A percentile compares a stretch with the other conserved stretches of the same genome.
Conservation (phyloP, 2,797 vertebrate species). For the Etheostoma perlongum region DNA sequence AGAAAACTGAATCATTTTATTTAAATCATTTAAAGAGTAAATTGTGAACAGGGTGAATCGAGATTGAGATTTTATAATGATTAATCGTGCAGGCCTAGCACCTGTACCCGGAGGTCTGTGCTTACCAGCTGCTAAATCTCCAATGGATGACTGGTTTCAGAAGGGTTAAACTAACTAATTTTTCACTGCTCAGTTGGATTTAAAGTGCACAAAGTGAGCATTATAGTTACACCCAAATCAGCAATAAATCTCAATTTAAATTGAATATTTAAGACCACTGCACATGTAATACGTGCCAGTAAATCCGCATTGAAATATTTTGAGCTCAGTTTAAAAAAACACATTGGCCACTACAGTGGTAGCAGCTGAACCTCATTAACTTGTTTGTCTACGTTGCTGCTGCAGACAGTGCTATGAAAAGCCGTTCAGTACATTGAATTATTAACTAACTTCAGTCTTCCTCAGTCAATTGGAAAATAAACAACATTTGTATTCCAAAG, state of each 20-base stretch:
- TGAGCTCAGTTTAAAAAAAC: constrained; percentile 11
- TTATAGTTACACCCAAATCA: not conserved
- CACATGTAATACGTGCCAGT: not conserved
- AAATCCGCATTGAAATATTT: constrained; percentile 2
- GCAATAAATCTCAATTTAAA: not conserved
- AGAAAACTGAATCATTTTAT: no score
- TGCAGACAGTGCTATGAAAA: constrained; percentile 10
- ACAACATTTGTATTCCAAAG: constrained; percentile 23
- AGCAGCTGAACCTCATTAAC: constrained; percentile 22
- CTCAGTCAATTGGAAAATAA: constrained; percentile 19
- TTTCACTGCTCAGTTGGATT: not conserved
- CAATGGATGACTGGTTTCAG: no score
- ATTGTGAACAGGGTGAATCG: no score
- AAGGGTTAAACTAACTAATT: no score
- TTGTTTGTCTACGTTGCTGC: constrained; percentile 11
- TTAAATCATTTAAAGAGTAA: no score
- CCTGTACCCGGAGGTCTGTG: no score
- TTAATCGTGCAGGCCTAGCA: no score
- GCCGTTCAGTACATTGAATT: constrained; percentile 22
- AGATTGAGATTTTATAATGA: no score
- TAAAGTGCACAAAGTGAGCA: not conserved
- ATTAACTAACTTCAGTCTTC: constrained; percentile 21
- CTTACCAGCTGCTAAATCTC: no score
- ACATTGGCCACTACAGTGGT: not conserved
- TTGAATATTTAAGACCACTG: not conserved